These are phyloP conservation scores for Asbolus verrucosus DNA, from an alignment of 1,140 invertebrate species.

Conservation along the genomic window DNA sequence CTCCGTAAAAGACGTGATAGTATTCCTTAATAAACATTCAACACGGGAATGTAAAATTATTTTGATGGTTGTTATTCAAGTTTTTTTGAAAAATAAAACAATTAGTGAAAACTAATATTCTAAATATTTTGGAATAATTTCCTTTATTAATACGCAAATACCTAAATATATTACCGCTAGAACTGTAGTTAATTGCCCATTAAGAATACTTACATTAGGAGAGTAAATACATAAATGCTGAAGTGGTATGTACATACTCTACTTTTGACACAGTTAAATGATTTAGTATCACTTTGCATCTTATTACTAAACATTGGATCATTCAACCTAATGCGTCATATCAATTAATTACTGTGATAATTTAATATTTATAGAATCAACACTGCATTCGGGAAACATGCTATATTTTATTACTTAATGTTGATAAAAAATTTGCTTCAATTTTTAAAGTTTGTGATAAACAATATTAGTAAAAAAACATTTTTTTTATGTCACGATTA, in stretches of 20 bases:
- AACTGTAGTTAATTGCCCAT: too few relatives aligned
- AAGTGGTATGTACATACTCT: constrained; percentile 1
- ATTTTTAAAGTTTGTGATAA: too few relatives aligned
- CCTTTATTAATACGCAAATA: too few relatives aligned
- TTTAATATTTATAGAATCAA: constrained; percentile 11
- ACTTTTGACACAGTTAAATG: constrained; percentile 8
- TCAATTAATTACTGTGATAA: constrained; percentile 39
- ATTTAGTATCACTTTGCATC: constrained; percentile 1
- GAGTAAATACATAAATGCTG: neutral
- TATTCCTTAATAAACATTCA: too few relatives aligned
- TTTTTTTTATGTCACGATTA: constrained; percentile 12
- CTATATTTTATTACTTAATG: constrained; percentile 19
- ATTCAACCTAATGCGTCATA: constrained; percentile 14
- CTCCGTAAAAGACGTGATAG: too few relatives aligned
- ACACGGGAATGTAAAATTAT: too few relatives aligned
- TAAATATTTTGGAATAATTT: too few relatives aligned
- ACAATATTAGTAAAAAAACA: constrained; percentile 4
- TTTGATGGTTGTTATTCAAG: too few relatives aligned
- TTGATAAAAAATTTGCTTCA: constrained; percentile 9
- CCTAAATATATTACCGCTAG: too few relatives aligned
- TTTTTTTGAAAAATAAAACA: too few relatives aligned
- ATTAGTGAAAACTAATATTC: too few relatives aligned
- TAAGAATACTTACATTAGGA: too few relatives aligned
- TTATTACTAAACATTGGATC: constrained; percentile 5
- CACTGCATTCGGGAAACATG: constrained; percentile 13